Conservation (phyloP, 37 sponge, comb jelly and placozoan species). For the Haliclona indistincta region DNA sequence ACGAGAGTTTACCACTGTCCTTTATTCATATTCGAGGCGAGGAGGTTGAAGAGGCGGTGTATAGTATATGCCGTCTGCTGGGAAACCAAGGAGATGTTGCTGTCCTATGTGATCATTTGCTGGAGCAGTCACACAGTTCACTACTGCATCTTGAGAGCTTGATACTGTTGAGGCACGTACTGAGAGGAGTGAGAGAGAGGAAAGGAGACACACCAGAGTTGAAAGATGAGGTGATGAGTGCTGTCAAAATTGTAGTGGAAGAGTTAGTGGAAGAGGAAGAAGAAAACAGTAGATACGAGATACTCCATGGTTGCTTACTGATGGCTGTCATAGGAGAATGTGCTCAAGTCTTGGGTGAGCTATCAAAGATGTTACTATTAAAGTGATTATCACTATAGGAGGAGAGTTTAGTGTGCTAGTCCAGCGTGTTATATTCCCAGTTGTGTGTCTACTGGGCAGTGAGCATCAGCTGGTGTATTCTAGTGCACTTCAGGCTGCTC, state of each 20-base stretch:
- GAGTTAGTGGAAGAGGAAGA: conserved; percentile 1
- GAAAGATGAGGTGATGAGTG: background rate
- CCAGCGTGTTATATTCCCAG: too few species aligned
- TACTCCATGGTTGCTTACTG: too few species aligned
- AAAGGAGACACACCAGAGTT: too few species aligned
- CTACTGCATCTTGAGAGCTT: background rate
- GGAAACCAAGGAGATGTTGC: background rate
- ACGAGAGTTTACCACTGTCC: background rate
- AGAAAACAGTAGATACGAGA: background rate
- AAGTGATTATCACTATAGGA: too few species aligned
- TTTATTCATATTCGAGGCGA: background rate
- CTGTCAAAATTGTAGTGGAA: background rate
- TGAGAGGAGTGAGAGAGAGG: background rate
- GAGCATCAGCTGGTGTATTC: too few species aligned
- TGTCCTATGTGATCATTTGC: background rate
- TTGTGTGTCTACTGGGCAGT: too few species aligned
- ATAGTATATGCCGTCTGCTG: background rate
- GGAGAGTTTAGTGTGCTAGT: too few species aligned
- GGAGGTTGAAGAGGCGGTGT: background rate
- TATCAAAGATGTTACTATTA: too few species aligned
- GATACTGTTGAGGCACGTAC: background rate
- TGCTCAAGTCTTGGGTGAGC: too few species aligned
- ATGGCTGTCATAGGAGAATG: too few species aligned
- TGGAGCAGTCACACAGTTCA: background rate
- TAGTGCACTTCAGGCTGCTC: too few species aligned